These are phyloP conservation scores for Hypomecis atomaria DNA, from an alignment of 2,888 invertebrate species.

Conservation along the genomic window DNA sequence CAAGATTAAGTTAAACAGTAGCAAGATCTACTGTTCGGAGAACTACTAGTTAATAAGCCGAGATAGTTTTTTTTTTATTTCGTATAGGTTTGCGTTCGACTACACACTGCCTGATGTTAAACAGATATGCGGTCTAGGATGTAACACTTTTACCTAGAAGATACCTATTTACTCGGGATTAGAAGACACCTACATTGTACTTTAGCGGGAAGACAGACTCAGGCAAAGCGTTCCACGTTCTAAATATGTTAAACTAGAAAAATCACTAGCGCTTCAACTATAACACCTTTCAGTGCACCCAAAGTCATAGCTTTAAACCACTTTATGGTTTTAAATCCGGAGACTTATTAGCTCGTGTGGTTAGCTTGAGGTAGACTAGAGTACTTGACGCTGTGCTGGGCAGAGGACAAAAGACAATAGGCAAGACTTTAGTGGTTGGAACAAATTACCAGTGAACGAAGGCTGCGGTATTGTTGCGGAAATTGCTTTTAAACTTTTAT, in stretches of 20 bases:
- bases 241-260: background rate
- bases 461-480: background rate
- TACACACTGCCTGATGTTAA: too few species aligned
- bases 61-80: too few species aligned
- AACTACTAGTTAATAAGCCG: too few species aligned
- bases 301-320: slow-evolving; percentile 35
- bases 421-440: slow-evolving; percentile 4
- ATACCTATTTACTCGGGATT: too few species aligned
- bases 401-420: slow-evolving; percentile 34
- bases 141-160: too few species aligned
- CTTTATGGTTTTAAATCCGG: slow-evolving; percentile 38
- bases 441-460: slow-evolving; percentile 20
- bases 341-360: slow-evolving; percentile 43
- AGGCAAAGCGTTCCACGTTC: too few species aligned
- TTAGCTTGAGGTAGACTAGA: slow-evolving; percentile 38
- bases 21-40: too few species aligned
- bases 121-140: too few species aligned
- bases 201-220: too few species aligned
- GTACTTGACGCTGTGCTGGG: slow-evolving; percentile 35
- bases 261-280: slow-evolving; percentile 6
- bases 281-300: slow-evolving; percentile 12
- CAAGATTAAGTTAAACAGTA: too few species aligned
- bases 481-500: slow-evolving; percentile 9
- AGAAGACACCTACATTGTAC: too few species aligned
- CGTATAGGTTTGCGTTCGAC: too few species aligned